Conservation (phyloP, 1,140 invertebrate species). For the Tetranychus cinnabarinus region DNA sequence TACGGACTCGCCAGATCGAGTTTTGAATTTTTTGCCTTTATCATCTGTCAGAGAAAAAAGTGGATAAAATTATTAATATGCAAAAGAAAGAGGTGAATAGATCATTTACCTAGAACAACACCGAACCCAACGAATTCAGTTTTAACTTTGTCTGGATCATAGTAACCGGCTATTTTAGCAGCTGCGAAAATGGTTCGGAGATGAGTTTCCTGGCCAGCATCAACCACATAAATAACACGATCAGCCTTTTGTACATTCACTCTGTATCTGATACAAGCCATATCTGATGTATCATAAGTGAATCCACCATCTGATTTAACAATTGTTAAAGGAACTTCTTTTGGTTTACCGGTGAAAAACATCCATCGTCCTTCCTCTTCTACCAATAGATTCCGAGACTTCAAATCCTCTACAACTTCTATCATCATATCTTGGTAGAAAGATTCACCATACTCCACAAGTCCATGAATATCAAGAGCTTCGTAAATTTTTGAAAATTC, state of each 20-base stretch:
- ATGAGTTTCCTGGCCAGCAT: slow-evolving; percentile 73
- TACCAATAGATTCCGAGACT: slow-evolving; percentile 39
- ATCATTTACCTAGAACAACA: slow-evolving; percentile 68
- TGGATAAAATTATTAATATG: slow-evolving; percentile 1
- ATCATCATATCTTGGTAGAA: slow-evolving; percentile 91
- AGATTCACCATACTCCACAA: slow-evolving; percentile 70
- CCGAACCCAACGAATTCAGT: slow-evolving; percentile 87
- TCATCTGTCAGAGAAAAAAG: slow-evolving; percentile 10
- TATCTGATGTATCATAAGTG: slow-evolving; percentile 96
- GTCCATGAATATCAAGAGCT: slow-evolving; percentile 24
- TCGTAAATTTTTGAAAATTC: slow-evolving; percentile 60
- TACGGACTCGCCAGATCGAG: slow-evolving; percentile 85
- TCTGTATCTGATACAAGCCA: slow-evolving; percentile 71
- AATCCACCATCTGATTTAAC: slow-evolving; percentile 95
- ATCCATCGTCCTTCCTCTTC: slow-evolving; percentile 80
- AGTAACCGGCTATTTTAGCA: slow-evolving; percentile 35
- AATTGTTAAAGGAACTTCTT: slow-evolving; percentile 65
- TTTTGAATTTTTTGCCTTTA: slow-evolving; percentile 83
- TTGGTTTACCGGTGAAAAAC: slow-evolving; percentile 47
- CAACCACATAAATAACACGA: slow-evolving; percentile 85
- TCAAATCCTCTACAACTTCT: slow-evolving; percentile 50
- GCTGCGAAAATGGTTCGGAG: slow-evolving; percentile 38
- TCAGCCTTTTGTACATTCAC: slow-evolving; percentile 64
- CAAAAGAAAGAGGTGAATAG: neutral
- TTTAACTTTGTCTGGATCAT: slow-evolving; percentile 33